phyloP scores from a whole-genome alignment of 2,888 invertebrate species.

The Phyllotreta striolata region DNA sequence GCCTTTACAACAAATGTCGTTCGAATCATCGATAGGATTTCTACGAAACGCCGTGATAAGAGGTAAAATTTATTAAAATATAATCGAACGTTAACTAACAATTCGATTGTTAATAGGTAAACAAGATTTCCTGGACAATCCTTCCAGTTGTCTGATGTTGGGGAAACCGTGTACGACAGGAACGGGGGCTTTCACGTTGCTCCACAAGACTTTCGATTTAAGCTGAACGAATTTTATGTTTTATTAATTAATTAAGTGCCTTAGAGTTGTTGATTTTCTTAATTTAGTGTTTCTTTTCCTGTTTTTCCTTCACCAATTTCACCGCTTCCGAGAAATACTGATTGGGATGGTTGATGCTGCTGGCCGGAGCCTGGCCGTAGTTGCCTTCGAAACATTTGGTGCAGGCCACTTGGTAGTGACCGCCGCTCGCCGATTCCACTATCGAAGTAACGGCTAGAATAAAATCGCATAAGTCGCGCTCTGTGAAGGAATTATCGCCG shows the following conservation, averaged over 20 bases:
- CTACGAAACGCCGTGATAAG: slow-evolving; percentile 77
- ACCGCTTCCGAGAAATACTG: slow-evolving; percentile 86
- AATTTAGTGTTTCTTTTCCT: slow-evolving; percentile 30
- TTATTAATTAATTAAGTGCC: slow-evolving; percentile 4
- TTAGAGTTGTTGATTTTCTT: neutral
- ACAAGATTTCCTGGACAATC: slow-evolving; percentile 78
- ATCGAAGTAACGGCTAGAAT: slow-evolving; percentile 73
- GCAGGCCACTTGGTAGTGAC: slow-evolving; percentile 90
- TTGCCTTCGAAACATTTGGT: slow-evolving; percentile 82
- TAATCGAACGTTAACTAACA: neutral
- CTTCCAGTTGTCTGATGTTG: slow-evolving; percentile 86
- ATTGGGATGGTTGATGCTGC: slow-evolving; percentile 88
- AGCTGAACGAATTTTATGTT: neutral
- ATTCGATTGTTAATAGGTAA: slow-evolving; percentile 65
- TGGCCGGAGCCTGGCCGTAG: slow-evolving; percentile 69
- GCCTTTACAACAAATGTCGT: slow-evolving; percentile 97
- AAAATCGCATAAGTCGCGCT: too few relatives aligned
- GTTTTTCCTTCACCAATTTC: slow-evolving; percentile 48
- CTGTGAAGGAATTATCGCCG: neutral
- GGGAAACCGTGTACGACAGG: slow-evolving; percentile 85
- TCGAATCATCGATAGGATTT: slow-evolving; percentile 91
- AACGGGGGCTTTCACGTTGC: slow-evolving; percentile 76
- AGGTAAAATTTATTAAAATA: slow-evolving; percentile 58
- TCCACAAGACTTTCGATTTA: slow-evolving; percentile 44
- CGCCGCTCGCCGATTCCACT: slow-evolving; percentile 73